Conservation (phyloP, 2,888 invertebrate genomes). For the Dioctria linearis region DNA sequence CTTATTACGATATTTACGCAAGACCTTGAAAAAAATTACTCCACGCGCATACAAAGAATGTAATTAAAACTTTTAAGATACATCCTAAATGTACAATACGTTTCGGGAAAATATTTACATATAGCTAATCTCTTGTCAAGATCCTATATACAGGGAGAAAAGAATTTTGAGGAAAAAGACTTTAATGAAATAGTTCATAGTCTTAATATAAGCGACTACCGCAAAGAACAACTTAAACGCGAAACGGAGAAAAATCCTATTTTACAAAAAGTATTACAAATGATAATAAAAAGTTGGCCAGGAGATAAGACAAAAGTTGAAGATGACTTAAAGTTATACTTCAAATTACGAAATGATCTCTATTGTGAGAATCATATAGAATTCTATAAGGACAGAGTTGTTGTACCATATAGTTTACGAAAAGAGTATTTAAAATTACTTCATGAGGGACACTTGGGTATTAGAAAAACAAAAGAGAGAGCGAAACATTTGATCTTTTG, state of each 20-base stretch:
- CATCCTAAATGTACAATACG: background rate
- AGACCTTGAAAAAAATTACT: slow-evolving; percentile 22
- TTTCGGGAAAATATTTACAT: background rate
- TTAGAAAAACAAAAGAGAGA: slow-evolving; percentile 44
- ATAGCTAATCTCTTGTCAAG: slow-evolving; percentile 11
- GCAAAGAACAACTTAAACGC: background rate
- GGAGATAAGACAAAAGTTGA: slow-evolving; percentile 16
- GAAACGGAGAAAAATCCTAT: too few relatives aligned
- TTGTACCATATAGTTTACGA: slow-evolving; percentile 38
- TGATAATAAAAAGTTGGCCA: slow-evolving; percentile 22
- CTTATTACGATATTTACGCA: background rate
- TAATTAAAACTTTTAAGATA: background rate
- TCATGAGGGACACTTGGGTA: slow-evolving; percentile 47
- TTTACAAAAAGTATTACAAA: too few relatives aligned
- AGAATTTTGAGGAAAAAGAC: background rate
- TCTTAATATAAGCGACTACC: background rate
- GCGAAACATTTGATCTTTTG: slow-evolving; percentile 39
- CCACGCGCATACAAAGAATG: slow-evolving; percentile 45
- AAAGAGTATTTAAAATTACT: slow-evolving; percentile 21
- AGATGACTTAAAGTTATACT: slow-evolving; percentile 19
- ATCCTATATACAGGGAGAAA: background rate
- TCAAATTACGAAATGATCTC: slow-evolving; percentile 31
- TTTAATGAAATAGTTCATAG: background rate
- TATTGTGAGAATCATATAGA: slow-evolving; percentile 21
- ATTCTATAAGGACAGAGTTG: slow-evolving; percentile 38